These are phyloP conservation scores for Oligia fasciuncula DNA, from an alignment of 2,888 invertebrate genomes.

Conservation along the genomic window DNA sequence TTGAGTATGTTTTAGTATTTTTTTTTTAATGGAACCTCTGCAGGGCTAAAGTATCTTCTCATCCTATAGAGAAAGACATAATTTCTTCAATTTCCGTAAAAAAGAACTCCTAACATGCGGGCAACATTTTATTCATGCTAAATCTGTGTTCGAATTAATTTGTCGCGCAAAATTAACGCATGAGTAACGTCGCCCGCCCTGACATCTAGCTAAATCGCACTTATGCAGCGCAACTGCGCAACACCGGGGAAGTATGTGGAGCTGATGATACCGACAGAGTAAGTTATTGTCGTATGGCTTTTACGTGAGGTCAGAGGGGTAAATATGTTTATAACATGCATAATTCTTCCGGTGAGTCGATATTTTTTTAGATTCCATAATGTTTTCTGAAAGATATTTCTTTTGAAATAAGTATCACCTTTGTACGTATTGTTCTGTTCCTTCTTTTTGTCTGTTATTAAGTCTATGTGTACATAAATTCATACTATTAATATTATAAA, in stretches of 20 bases:
- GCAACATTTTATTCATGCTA: constrained; percentile 76
- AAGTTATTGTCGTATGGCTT: background rate
- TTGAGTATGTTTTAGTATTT: background rate
- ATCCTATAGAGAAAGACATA: background rate
- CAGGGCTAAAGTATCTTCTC: background rate
- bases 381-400: background rate
- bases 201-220: constrained; percentile 87
- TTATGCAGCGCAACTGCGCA: constrained; percentile 79
- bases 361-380: background rate
- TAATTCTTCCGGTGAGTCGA: background rate
- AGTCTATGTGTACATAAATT: too few relatives aligned
- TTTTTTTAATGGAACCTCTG: background rate
- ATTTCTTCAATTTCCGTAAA: background rate
- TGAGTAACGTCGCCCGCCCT: constrained; percentile 84
- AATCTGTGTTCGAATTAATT: constrained; percentile 87
- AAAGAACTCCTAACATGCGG: constrained; percentile 19
- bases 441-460: too few relatives aligned
- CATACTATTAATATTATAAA: too few relatives aligned
- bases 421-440: too few relatives aligned
- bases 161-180: constrained; percentile 87
- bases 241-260: constrained; percentile 64
- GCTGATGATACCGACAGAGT: constrained; percentile 63
- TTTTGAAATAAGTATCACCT: too few relatives aligned
- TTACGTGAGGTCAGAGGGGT: background rate
- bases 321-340: background rate